Evolutionary conservation across 2,113 vertebrate species (phyloP), one percentile per base, ranked within the genome.

Genomic region (Ursus arctos): DNA sequence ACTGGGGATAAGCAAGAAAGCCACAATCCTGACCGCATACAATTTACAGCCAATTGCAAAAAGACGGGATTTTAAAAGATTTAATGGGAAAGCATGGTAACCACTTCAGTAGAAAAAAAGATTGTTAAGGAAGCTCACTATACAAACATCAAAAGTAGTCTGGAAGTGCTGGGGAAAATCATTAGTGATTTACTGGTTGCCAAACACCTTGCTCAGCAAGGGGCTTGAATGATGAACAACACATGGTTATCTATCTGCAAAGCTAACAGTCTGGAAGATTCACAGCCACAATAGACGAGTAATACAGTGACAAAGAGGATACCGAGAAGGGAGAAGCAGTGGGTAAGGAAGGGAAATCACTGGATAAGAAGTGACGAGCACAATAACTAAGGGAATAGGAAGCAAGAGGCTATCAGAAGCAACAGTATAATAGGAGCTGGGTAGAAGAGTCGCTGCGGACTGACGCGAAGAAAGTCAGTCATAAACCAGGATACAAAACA

Each of bases 51-150:
- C 26, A 77, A 7, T 76, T n/a, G 79, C 77, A 28, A 93, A 88
- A 88, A 84, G 16, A 71, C 40, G 69, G 21, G 92, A 61, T 76
- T 95, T 82, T 47, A 36, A 95, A 87, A 72, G 74, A 87, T 71
- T 80, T 92, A 19, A 57, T 65, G 14, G 69, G 69, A 89, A 93
- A 84, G 72, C 55, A 65, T 24, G 40, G 55, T 72, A 57, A 95
- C 49, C 19, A 21, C 57, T 81, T 59, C 43, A 95, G 65, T 0
- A 67, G 72, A 77, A 87, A 81, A 0, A 13, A 3, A 88, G 55
- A 71, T 21, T 80, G 71, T 33, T 91, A 81, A 91, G n/a, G 28
- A 92, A 51, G 81, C 33, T 87, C 53, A 31, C 36, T 33, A 65
- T 12, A 49, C 22, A 74, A 36, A 84, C 33, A 59, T 47, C 40